These are phyloP conservation scores for Catostomus latipinnis DNA, from an alignment of 2,797 vertebrate genomes.

Conservation along the genomic window DNA sequence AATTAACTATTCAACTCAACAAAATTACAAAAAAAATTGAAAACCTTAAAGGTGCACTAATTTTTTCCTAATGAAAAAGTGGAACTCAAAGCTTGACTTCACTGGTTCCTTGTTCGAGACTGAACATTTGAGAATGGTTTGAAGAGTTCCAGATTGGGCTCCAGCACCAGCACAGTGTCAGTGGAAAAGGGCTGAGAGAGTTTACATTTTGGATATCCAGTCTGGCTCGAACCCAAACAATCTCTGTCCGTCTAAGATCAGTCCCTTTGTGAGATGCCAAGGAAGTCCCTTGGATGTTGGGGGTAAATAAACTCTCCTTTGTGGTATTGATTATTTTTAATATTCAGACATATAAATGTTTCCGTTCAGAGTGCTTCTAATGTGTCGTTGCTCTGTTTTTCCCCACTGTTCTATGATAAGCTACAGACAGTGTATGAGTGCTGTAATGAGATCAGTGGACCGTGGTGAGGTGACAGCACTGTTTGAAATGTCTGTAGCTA, in stretches of 20 bases:
- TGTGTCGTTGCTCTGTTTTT: conserved; percentile 5
- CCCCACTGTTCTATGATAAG: conserved; percentile 25
- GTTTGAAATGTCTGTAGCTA: conserved; percentile 45
- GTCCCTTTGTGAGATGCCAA: background rate
- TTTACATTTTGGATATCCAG: background rate
- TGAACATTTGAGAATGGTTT: too few relatives aligned
- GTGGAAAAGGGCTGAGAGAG: too few relatives aligned
- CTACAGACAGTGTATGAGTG: conserved; percentile 15
- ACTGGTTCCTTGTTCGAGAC: too few relatives aligned
- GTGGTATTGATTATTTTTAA: background rate
- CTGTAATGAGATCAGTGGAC: conserved; percentile 39
- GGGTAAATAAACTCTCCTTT: background rate
- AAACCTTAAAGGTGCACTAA: too few relatives aligned
- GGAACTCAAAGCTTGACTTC: too few relatives aligned
- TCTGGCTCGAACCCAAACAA: background rate
- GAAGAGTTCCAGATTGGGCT: too few relatives aligned
- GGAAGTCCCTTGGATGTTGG: background rate
- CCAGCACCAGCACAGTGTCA: too few relatives aligned
- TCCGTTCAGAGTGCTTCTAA: conserved; percentile 1
- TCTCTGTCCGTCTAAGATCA: background rate
- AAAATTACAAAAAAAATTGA: too few relatives aligned
- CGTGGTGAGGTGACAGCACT: conserved; percentile 41
- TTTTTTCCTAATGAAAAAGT: too few relatives aligned
- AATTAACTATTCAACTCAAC: too few relatives aligned
- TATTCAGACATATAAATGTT: background rate